Evolutionary conservation across 2,888 invertebrate species (phyloP).

Genomic region (Esperia sulphurella): DNA sequence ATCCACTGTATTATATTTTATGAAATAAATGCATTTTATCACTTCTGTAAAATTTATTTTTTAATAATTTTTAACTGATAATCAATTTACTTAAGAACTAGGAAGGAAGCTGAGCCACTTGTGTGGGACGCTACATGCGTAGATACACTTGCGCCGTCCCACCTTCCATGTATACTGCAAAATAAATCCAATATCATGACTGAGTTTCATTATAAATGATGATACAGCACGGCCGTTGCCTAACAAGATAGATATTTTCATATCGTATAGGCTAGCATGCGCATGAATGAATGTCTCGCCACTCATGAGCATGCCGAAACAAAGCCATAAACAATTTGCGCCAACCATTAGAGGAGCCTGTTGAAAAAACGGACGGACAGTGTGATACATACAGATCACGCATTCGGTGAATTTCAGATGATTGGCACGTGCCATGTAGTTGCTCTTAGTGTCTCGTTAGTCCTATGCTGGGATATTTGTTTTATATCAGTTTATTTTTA

Average conservation of each 20-base stretch:
- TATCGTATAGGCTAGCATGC: slow-evolving; percentile 27
- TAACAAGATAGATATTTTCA: slow-evolving; percentile 61
- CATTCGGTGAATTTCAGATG: background rate
- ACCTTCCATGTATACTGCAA: slow-evolving; percentile 14
- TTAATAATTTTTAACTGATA: too few relatives aligned
- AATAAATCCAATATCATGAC: slow-evolving; percentile 28
- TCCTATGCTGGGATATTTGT: too few relatives aligned
- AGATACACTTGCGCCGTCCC: too few relatives aligned
- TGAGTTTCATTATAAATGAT: slow-evolving; percentile 55
- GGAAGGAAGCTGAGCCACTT: too few relatives aligned
- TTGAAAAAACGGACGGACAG: slow-evolving; percentile 37
- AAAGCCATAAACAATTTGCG: slow-evolving; percentile 65
- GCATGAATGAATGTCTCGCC: slow-evolving; percentile 52
- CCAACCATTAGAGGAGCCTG: slow-evolving; percentile 44
- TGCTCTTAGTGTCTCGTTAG: too few relatives aligned
- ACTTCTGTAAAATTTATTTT: too few relatives aligned
- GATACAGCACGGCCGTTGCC: slow-evolving; percentile 48
- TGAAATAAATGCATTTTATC: background rate
- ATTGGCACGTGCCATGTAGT: background rate
- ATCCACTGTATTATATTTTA: too few relatives aligned
- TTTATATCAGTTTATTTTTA: too few relatives aligned
- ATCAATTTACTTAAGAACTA: too few relatives aligned
- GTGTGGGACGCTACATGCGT: too few relatives aligned
- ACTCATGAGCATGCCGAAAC: slow-evolving; percentile 41
- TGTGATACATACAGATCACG: slow-evolving; percentile 21